Conservation (phyloP, 2,113 vertebrate genomes). For the Alouatta palliata region DNA sequence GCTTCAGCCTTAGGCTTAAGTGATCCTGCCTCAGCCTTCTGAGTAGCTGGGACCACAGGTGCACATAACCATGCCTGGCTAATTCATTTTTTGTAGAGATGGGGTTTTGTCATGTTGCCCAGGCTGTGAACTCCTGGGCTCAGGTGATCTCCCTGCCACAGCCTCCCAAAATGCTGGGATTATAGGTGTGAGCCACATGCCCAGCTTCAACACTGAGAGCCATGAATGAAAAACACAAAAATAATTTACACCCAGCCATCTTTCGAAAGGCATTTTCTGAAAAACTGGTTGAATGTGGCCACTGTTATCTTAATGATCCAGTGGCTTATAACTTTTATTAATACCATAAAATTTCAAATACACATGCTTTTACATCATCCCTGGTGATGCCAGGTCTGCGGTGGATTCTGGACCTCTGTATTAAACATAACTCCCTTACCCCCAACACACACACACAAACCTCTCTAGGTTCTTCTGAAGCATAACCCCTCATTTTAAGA, state of each 20-base stretch:
- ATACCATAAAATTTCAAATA: background rate
- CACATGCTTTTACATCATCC: background rate
- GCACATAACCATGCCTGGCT: no score
- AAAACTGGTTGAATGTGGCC: background rate
- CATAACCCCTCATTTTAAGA: background rate
- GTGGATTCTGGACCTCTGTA: background rate
- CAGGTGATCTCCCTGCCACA: no score
- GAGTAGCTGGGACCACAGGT: no score
- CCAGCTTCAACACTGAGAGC: background rate
- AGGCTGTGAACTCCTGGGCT: no score
- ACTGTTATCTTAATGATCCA: background rate
- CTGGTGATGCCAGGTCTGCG: background rate
- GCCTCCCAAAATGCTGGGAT: no score
- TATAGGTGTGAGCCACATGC: no score
- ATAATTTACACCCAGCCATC: background rate
- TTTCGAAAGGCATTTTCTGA: conserved; percentile 31
- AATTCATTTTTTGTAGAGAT: no score
- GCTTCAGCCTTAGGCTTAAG: no score
- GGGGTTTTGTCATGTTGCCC: no score
- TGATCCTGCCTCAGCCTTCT: no score
- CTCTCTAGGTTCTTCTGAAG: background rate
- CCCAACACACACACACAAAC: no score
- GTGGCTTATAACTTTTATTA: background rate
- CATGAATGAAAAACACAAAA: background rate
- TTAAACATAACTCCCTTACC: background rate